Base-by-base conservation (phyloP, 2,113 vertebrate genomes). In the Myanophis thanlyinensis region DNA sequence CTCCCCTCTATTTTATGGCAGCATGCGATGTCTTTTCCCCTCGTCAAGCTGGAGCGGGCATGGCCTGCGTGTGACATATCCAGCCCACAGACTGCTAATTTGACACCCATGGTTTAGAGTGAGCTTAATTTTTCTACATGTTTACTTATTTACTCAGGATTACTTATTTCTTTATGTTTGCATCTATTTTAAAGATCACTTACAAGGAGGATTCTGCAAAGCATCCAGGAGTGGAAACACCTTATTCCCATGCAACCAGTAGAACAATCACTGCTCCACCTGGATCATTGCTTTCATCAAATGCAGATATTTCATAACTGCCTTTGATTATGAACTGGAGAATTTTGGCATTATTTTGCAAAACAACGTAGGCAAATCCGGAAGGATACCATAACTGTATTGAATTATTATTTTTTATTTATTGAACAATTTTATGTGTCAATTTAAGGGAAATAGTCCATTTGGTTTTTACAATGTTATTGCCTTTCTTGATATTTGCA, bases 151-250 rank as follows among this genome's bases (percentile, higher is more conserved):
- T 85, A 30, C 5, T 46, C 40, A 88, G 73, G 73, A 3, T 80
- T 44, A 80, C 20, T 80, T 80, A 44, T 80, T 7, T 95, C 92
- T 94, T 73, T 94, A 88, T 62, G 30, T 88, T 25, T 89, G 20
- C 73, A 27, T 54, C 23, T 44, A 53, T n/a, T 89, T 92, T 23
- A 59, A 95, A 98, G 98, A 98, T 98, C 97, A 93, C 30, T 0
- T 97, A 92, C 97, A 97, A 93, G 97, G 97, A 98, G 93, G 98
- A 98, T 40, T 96, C 92, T 0, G 93, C 97, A 98, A 99, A 98
- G 89, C 98, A 96, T 54, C 98, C 97, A 91, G 98, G 98, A 97
- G 97, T 97, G 97, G 99, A 99, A 92, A 98, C 97, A 94, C 97
- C 97, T 92, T 98, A 97, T 94, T 97, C 97, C 2, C 98, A 97